Evolutionary conservation across 2,888 invertebrate genomes (phyloP).

Genomic region (Cabera pusaria): DNA sequence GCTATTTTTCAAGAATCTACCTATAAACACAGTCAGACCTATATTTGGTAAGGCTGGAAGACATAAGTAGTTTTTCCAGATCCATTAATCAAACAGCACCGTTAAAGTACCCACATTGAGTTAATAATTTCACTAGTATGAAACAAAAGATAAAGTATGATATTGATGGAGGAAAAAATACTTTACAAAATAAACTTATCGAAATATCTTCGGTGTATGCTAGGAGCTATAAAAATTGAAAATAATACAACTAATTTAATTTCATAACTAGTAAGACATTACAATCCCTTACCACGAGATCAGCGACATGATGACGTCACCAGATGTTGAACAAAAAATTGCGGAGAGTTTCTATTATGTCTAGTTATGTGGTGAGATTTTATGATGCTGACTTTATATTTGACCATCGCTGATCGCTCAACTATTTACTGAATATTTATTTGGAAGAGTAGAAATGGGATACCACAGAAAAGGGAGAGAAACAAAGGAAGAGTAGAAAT

Average conservation of each 20-base stretch:
- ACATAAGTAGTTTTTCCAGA: conserved; percentile 54
- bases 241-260: conserved; percentile 83
- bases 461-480: too few relatives aligned
- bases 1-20: conserved; percentile 28
- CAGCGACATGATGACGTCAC: conserved; percentile 75
- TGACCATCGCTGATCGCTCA: not conserved
- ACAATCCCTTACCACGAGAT: conserved; percentile 84
- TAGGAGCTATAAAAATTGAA: conserved; percentile 83
- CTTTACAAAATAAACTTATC: conserved; percentile 83
- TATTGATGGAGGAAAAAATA: conserved; percentile 82
- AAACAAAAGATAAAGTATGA: conserved; percentile 58
- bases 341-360: conserved; percentile 31
- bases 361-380: conserved; percentile 23
- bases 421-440: too few relatives aligned
- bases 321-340: conserved; percentile 53
- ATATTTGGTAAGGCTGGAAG: conserved; percentile 65
- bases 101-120: conserved; percentile 47
- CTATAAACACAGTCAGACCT: conserved; percentile 46
- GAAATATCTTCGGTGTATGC: conserved; percentile 84
- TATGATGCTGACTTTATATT: not conserved
- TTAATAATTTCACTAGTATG: conserved; percentile 47
- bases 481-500: too few relatives aligned
- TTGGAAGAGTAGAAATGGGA: too few relatives aligned
- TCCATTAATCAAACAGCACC: conserved; percentile 53
- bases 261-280: conserved; percentile 82